phyloP scores from a whole-genome alignment of 30 jellyfish, hydroid and myxozoan species.

The Aurelia sp. region DNA sequence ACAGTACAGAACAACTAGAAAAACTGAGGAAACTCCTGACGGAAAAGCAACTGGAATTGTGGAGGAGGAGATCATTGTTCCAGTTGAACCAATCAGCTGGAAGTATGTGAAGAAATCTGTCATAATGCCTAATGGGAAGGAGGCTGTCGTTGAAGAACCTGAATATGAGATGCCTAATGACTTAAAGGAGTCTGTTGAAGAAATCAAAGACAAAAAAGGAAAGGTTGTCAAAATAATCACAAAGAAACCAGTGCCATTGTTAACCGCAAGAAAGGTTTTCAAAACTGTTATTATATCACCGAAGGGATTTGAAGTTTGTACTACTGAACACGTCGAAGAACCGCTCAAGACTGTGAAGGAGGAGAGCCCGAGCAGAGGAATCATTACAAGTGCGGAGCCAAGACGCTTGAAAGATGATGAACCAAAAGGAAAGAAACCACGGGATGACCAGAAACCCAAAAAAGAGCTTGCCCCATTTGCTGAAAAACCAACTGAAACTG shows the following conservation, averaged over 20 bases:
- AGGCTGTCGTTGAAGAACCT: slow-evolving; percentile 75
- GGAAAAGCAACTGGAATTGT: slow-evolving; percentile 29
- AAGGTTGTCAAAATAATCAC: slow-evolving; percentile 55
- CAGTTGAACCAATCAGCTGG: slow-evolving; percentile 68
- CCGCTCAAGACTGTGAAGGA: slow-evolving; percentile 59
- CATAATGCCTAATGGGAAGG: slow-evolving; percentile 65
- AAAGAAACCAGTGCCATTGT: slow-evolving; percentile 68
- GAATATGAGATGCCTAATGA: slow-evolving; percentile 79
- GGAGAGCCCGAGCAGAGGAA: neutral
- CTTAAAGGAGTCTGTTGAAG: slow-evolving; percentile 77
- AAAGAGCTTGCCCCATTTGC: neutral
- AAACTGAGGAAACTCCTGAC: slow-evolving; percentile 23
- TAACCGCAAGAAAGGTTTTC: slow-evolving; percentile 65
- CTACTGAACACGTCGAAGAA: slow-evolving; percentile 62
- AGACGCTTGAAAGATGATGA: neutral
- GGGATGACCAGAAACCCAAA: neutral
- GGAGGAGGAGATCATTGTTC: slow-evolving; percentile 43
- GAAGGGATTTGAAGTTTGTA: slow-evolving; percentile 49
- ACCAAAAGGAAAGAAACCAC: too few species aligned
- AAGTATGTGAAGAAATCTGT: slow-evolving; percentile 47
- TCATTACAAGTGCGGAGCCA: neutral
- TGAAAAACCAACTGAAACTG: neutral
- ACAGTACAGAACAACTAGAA: slow-evolving; percentile 8
- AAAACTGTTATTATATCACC: slow-evolving; percentile 64
- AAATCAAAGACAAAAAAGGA: slow-evolving; percentile 71